Evolutionary conservation across 2,888 invertebrate species (phyloP), one percentile per base, ranked within the genome.

Genomic region (Drosophila siamana): DNA sequence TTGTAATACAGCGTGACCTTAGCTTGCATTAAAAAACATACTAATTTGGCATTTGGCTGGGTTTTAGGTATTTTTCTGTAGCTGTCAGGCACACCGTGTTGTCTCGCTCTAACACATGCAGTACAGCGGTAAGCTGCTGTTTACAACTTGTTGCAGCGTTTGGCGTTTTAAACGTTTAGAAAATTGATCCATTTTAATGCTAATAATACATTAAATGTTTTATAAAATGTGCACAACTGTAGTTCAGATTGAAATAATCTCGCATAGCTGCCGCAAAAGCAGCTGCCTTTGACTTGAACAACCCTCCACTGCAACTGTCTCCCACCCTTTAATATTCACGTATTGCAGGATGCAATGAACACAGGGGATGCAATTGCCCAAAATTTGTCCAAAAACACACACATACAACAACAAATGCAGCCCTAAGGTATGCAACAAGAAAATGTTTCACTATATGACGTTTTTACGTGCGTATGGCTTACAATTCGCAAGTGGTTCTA

Each of bases 401-500:
- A 40, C 8, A 36, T 16, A 9, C 50, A 66, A 47, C 13, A 66
- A 63, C 59, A 65, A 55, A 2, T 44, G 40, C 50, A 57, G 33
- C 78, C 66, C 9, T 50, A 78, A 84, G 73, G 76, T 68, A 88
- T 74, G 69, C 84, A 55, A 60, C 1, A 54, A 24, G 8, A 19
- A 63, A 64, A 66, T 60, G 50, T 66, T 44, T 30, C 11, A 36
- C 3, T 56, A 43, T n/a, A 19, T 15, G 3, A 22, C 41, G 9
- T 22, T 61, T 69, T 63, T 13, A 9, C 43, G 13, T 38, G 38
- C 36, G 36, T 19, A 43, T 26, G 16, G 13, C 65, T 64, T 82
- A 74, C 15, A 82, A 89, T 85, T 90, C 90, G 28, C 86, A 83
- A 78, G 68, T 22, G 54, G 59, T 88, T 89, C 15, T 66, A 11